phyloP scores from a whole-genome alignment of 30 jellyfish, hydroid and myxozoan species.

The Phacellophora camtschatica region DNA sequence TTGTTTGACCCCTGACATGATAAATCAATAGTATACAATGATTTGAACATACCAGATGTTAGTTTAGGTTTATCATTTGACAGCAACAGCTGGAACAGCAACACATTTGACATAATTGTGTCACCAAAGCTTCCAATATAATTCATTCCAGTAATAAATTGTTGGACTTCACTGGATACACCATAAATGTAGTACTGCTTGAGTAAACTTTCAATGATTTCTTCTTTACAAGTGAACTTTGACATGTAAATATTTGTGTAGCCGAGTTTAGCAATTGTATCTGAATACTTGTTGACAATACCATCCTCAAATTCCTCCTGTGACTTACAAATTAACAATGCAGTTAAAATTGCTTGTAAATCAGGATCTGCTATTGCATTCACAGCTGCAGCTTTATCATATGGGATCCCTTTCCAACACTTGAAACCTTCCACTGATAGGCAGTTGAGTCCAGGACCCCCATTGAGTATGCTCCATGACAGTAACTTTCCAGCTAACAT shows the following conservation, averaged over 20 bases:
- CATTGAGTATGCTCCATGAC: constrained; percentile 4
- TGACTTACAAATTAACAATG: too few relatives aligned
- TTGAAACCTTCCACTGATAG: neutral
- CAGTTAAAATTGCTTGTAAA: neutral
- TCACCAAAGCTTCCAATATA: neutral
- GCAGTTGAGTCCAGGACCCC: neutral
- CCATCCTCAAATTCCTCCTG: too few relatives aligned
- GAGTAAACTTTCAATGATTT: neutral
- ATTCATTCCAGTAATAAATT: too few relatives aligned
- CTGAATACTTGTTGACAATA: neutral
- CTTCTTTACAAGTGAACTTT: neutral
- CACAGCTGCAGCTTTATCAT: neutral
- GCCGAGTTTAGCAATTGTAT: neutral
- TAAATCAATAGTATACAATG: neutral
- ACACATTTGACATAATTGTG: neutral
- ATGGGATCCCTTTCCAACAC: neutral
- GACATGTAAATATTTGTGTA: neutral
- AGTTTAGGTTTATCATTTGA: neutral
- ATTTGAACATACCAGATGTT: neutral
- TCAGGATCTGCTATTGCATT: neutral
- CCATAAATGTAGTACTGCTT: too few relatives aligned
- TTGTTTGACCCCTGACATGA: neutral
- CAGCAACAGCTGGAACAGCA: neutral
- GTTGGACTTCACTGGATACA: too few relatives aligned
- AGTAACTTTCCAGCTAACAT: neutral